Base-by-base conservation (phyloP, 2,797 vertebrate species). In the Arctocebus calabarensis region DNA sequence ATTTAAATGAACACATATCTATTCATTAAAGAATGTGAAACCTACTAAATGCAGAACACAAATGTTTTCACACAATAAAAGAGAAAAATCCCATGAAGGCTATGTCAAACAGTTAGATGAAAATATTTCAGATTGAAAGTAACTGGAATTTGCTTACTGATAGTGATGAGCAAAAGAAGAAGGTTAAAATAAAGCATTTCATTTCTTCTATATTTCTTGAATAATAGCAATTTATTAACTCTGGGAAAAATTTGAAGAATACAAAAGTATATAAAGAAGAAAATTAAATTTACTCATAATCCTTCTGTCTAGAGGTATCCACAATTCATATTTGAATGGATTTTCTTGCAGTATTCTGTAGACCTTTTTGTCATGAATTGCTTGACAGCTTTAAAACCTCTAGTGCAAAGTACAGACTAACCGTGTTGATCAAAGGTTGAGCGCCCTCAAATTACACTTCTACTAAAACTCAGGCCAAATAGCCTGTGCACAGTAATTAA, bases 321-420 rank as follows among this genome's bases (percentile, higher is more conserved):
- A 48, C 45, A 48, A 55, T 68, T 87, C 45, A 75, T 75, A 83
- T 68, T 59, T 59, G 43, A 87, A 68, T 68, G 40, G 1, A n/a
- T 48, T 70, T 86, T 91, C 83, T 40, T 57, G 32, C 48, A 68
- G 59, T 11, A 64, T 68, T 86, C 48, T 1, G 20, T 12, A 23
- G 57, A 61, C 20, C 25, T 87, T 68, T 75, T 68, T 32, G 68
- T 48, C 43, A 40, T 8, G 22, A 74, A 64, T n/a, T 66, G 20
- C 82, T 87, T 89, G 86, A 68, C 62, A 94, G 68, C 20, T 87
- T 52, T 78, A 68, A 34, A 84, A 55, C n/a, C 27, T 10, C n/a
- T 25, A 45, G 20, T 5, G 52, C n/a, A 83, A 4, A 79, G 7
- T 20, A 40, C 37, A n/a, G 34, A 29, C 43, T 34, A 40, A 61